Evolutionary conservation across 2,797 vertebrate species (phyloP).

Genomic region (Gouania willdenowi): DNA sequence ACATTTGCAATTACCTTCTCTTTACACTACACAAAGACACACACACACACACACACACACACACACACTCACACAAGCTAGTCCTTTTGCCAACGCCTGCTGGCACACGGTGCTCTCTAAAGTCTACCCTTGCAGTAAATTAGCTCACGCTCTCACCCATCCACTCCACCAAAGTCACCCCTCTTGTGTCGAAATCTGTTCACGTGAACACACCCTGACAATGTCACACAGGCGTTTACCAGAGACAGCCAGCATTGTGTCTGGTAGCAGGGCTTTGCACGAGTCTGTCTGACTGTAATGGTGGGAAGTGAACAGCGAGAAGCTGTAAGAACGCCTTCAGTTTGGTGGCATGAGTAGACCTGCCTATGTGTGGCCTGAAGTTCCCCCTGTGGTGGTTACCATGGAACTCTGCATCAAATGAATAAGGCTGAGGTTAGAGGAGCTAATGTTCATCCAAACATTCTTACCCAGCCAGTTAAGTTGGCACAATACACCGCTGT

Average conservation of each 20-base stretch:
- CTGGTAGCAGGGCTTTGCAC: conserved; percentile 42
- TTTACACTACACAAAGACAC: conserved; percentile 17
- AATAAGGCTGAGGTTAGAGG: conserved; percentile 1
- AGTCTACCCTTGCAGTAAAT: conserved; percentile 29
- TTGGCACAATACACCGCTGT: conserved; percentile 5
- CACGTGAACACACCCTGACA: conserved; percentile 18
- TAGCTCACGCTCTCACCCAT: conserved; percentile 49
- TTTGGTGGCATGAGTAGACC: no score
- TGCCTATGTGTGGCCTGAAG: conserved; percentile 8
- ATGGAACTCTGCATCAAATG: no score
- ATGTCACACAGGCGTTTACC: not conserved
- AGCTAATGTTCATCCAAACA: conserved; percentile 5
- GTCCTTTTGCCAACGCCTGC: conserved; percentile 30
- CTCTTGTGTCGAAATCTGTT: conserved; percentile 18
- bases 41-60: no score
- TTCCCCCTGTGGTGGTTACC: conserved; percentile 19
- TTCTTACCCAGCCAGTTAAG: conserved; percentile 4
- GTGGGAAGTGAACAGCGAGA: conserved; percentile 20
- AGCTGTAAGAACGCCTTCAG: conserved; percentile 45
- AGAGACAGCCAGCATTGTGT: conserved; percentile 4
- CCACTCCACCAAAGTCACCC: conserved; percentile 14
- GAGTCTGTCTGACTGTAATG: conserved; percentile 28
- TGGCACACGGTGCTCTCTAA: conserved; percentile 30
- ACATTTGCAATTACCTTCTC: conserved; percentile 22
- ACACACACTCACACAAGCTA: conserved; percentile 11